Conservation (phyloP, 1,140 invertebrate species). For the Drosophila ercepeae region DNA sequence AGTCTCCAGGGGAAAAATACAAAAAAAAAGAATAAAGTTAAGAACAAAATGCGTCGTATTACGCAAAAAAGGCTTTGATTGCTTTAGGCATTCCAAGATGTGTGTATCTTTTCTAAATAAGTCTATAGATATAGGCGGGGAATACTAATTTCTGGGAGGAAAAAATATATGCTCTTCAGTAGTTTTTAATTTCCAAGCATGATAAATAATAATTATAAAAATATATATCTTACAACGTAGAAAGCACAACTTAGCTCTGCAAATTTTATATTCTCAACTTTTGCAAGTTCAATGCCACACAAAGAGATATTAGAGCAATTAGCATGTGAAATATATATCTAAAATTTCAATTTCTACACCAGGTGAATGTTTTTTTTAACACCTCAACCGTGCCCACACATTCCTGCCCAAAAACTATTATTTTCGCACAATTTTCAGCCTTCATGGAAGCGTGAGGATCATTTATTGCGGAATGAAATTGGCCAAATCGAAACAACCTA, state of each 20-base stretch:
- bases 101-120: slow-evolving; percentile 11
- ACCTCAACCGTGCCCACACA: slow-evolving; percentile 28
- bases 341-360: slow-evolving; percentile 3
- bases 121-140: slow-evolving; percentile 1
- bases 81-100: slow-evolving; percentile 21
- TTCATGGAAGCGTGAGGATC: slow-evolving; percentile 7
- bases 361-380: slow-evolving; percentile 6
- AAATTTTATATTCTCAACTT: slow-evolving; percentile 1
- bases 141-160: slow-evolving; percentile 13
- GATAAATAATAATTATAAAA: background rate
- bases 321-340: slow-evolving; percentile 5
- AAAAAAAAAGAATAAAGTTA: slow-evolving; percentile 8
- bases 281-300: slow-evolving; percentile 38
- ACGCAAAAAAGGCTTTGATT: slow-evolving; percentile 47
- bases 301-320: slow-evolving; percentile 3
- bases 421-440: slow-evolving; percentile 41
- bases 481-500: slow-evolving; percentile 32
- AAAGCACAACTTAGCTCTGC: slow-evolving; percentile 10
- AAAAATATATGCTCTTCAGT: background rate
- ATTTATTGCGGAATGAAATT: slow-evolving; percentile 32
- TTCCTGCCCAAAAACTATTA: slow-evolving; percentile 33
- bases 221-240: slow-evolving; percentile 1
- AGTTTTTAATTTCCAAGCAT: slow-evolving; percentile 21
- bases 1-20: slow-evolving; percentile 4
- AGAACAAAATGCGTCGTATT: slow-evolving; percentile 58